Conservation (phyloP, 1,140 invertebrate species). For the Vanessa tameamea region DNA sequence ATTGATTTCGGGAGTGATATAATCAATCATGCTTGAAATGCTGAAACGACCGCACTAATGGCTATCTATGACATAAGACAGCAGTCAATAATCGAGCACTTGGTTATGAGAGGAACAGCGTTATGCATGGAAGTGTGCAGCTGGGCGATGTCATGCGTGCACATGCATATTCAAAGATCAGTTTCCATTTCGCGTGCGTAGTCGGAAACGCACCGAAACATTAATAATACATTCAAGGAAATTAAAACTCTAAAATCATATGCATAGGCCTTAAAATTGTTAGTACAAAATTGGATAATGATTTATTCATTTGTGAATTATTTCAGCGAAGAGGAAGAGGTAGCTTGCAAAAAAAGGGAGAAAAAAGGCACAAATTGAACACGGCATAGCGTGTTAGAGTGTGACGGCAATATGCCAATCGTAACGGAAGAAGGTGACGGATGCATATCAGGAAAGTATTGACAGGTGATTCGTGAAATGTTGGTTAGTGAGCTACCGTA, state of each 20-base stretch:
- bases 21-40: constrained; percentile 48
- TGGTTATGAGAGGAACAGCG: constrained; percentile 27
- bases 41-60: constrained; percentile 45
- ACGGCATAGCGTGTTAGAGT: constrained; percentile 60
- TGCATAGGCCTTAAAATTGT: constrained; percentile 27
- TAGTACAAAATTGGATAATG: constrained; percentile 40
- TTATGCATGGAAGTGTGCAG: constrained; percentile 60
- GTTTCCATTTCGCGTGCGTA: constrained; percentile 76
- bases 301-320: constrained; percentile 72
- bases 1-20: constrained; percentile 29
- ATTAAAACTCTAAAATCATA: constrained; percentile 47
- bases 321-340: constrained; percentile 66
- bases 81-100: constrained; percentile 7
- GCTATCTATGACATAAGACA: constrained; percentile 18
- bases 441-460: constrained; percentile 49
- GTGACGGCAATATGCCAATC: constrained; percentile 55
- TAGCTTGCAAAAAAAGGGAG: constrained; percentile 50
- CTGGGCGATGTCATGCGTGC: constrained; percentile 56
- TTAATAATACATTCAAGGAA: constrained; percentile 42
- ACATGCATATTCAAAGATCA: constrained; percentile 78
- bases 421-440: constrained; percentile 61
- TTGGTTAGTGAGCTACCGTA: constrained; percentile 54
- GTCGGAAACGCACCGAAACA: constrained; percentile 66
- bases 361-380: constrained; percentile 54
- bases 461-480: constrained; percentile 50